phyloP scores from a whole-genome alignment of 1,140 invertebrate genomes.

The Stegodyphus mimosarum region DNA sequence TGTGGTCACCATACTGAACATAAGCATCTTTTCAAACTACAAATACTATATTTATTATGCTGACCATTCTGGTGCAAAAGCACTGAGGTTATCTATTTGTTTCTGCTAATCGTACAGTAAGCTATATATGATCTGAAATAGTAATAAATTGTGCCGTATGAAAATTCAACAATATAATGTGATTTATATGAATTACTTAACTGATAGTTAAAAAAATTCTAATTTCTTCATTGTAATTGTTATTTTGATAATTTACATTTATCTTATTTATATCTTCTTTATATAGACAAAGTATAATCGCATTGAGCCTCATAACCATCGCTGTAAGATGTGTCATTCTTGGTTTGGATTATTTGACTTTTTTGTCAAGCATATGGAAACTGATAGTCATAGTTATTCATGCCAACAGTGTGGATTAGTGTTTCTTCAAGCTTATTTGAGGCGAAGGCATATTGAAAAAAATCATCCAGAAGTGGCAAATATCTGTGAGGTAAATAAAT shows the following conservation, averaged over 20 bases:
- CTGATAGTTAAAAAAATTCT: not conserved
- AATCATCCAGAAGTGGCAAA: conserved; percentile 63
- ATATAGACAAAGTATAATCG: conserved; percentile 63
- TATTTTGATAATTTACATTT: not conserved
- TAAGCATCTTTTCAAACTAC: too few species aligned
- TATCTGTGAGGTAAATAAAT: conserved; percentile 61
- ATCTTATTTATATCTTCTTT: not conserved
- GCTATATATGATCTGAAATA: too few species aligned
- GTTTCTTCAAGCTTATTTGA: conserved; percentile 64
- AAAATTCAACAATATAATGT: too few species aligned
- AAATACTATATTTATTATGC: too few species aligned
- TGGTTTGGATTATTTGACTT: conserved; percentile 65
- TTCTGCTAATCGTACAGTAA: too few species aligned
- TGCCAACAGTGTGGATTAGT: conserved; percentile 64
- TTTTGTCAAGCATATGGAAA: conserved; percentile 65
- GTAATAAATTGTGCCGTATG: too few species aligned
- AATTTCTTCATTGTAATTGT: not conserved
- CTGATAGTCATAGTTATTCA: conserved; percentile 64
- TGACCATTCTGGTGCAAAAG: too few species aligned
- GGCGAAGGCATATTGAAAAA: conserved; percentile 64
- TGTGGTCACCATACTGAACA: too few species aligned
- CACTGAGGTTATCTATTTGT: too few species aligned
- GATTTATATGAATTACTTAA: too few species aligned
- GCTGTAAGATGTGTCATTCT: conserved; percentile 65
- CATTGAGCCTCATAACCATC: conserved; percentile 65